Conservation (phyloP, 2,113 vertebrate genomes). For the Callipepla californica region DNA sequence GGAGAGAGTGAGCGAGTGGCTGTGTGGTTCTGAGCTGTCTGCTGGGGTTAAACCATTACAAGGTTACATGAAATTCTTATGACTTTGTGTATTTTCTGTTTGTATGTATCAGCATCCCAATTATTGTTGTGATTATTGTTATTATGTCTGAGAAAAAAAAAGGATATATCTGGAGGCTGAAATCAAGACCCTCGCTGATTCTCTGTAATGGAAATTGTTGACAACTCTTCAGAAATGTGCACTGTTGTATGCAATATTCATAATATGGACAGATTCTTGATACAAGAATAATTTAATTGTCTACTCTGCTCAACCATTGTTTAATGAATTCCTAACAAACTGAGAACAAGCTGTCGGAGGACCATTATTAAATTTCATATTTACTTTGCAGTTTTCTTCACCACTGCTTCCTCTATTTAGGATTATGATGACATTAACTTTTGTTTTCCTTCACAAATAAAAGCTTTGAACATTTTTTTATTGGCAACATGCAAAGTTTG, state of each 20-base stretch:
- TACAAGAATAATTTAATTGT: slow-evolving; percentile 79
- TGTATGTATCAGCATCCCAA: slow-evolving; percentile 45
- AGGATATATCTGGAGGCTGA: slow-evolving; percentile 59
- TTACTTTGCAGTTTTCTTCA: slow-evolving; percentile 71
- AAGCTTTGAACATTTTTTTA: neutral
- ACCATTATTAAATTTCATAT: slow-evolving; percentile 75
- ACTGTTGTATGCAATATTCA: slow-evolving; percentile 73
- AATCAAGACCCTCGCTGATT: slow-evolving; percentile 73
- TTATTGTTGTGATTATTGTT: slow-evolving; percentile 40
- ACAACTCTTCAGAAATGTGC: slow-evolving; percentile 65
- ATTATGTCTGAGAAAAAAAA: slow-evolving; percentile 63
- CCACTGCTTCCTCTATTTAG: slow-evolving; percentile 66
- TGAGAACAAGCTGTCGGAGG: slow-evolving; percentile 66
- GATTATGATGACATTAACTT: slow-evolving; percentile 64
- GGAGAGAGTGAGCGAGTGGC: neutral
- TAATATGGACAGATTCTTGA: slow-evolving; percentile 73
- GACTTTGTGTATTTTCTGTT: slow-evolving; percentile 51
- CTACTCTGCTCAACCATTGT: slow-evolving; percentile 70
- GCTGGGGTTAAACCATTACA: neutral
- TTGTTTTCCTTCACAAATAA: slow-evolving; percentile 51
- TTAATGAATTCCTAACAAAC: slow-evolving; percentile 80
- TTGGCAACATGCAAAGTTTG: slow-evolving; percentile 33
- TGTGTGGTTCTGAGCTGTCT: neutral
- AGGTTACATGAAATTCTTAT: neutral
- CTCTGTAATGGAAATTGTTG: slow-evolving; percentile 73